Conservation (phyloP, 2,888 invertebrate genomes). For the Agrochola lota region DNA sequence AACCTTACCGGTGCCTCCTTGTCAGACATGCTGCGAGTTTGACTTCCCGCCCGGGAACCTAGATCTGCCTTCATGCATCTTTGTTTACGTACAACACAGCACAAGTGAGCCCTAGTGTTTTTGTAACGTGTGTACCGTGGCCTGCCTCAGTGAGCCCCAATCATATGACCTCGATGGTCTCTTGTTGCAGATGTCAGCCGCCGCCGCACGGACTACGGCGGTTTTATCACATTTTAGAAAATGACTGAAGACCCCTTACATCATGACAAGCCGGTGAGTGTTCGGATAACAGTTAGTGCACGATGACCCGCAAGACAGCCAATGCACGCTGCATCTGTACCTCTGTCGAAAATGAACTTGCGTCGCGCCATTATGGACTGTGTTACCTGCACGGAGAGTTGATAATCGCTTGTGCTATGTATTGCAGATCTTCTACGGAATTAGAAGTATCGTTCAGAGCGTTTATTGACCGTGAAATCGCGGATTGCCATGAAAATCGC, state of each 20-base stretch:
- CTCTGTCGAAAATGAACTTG: conserved; percentile 43
- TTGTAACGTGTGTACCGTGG: conserved; percentile 56
- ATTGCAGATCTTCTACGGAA: conserved; percentile 50
- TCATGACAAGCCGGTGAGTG: conserved; percentile 89
- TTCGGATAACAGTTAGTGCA: conserved; percentile 60
- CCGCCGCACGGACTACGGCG: conserved; percentile 88
- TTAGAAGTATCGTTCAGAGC: conserved; percentile 60
- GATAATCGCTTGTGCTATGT: conserved; percentile 44
- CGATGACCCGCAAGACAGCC: conserved; percentile 55
- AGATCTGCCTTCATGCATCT: conserved; percentile 86
- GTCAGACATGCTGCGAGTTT: conserved; percentile 83
- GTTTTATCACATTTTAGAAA: conserved; percentile 89
- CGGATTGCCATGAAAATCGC: conserved; percentile 57
- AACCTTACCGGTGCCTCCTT: conserved; percentile 80
- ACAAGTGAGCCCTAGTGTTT: conserved; percentile 82
- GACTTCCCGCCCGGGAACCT: conserved; percentile 78
- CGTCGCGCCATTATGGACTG: conserved; percentile 45
- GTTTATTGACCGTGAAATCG: conserved; percentile 68
- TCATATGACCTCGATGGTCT: conserved; percentile 86
- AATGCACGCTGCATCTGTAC: conserved; percentile 62
- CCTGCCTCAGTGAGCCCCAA: conserved; percentile 66
- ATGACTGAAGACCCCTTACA: conserved; percentile 88
- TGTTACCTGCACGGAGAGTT: conserved; percentile 48
- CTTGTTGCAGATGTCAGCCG: conserved; percentile 88
- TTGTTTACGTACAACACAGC: conserved; percentile 81